Conservation (phyloP, 2,888 invertebrate genomes). For the Drosophila fulvimacula region DNA sequence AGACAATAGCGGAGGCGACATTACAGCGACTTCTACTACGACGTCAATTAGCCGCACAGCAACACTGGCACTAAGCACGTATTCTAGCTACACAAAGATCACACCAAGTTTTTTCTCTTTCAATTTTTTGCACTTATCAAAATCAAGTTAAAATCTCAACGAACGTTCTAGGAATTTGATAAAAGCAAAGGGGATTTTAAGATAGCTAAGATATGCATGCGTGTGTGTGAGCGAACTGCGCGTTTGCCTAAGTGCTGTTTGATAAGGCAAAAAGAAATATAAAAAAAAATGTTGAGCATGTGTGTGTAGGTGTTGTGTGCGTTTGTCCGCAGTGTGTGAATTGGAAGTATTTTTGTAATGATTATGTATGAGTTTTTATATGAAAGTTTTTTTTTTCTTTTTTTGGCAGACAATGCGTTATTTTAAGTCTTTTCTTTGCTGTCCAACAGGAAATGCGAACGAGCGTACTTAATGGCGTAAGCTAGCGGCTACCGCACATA, state of each 20-base stretch:
- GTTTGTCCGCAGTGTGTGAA: conserved; percentile 54
- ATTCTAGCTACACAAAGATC: conserved; percentile 33
- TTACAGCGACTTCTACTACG: conserved; percentile 24
- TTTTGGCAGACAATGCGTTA: conserved; percentile 75
- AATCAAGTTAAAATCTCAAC: conserved; percentile 43
- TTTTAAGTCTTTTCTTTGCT: conserved; percentile 55
- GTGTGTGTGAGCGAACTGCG: conserved; percentile 7
- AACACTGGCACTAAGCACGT: conserved; percentile 30
- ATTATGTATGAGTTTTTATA: conserved; percentile 54
- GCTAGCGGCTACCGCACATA: conserved; percentile 46
- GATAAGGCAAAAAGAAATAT: conserved; percentile 36
- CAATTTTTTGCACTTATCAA: conserved; percentile 57
- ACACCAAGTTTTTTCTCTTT: conserved; percentile 8
- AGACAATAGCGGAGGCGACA: conserved; percentile 52
- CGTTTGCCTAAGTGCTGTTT: conserved; percentile 23
- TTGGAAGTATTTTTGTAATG: conserved; percentile 60
- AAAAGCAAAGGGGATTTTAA: conserved; percentile 51
- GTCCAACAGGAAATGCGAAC: conserved; percentile 76
- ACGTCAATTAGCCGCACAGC: conserved; percentile 27
- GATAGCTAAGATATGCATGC: conserved; percentile 26
- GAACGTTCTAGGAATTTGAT: conserved; percentile 68
- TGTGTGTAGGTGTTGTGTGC: conserved; percentile 51
- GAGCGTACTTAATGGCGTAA: conserved; percentile 71
- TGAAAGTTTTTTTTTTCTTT: conserved; percentile 12
- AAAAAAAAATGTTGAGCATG: conserved; percentile 13